These are phyloP conservation scores for Drosophila saltans DNA, from an alignment of 1,140 invertebrate species.

Conservation along the genomic window DNA sequence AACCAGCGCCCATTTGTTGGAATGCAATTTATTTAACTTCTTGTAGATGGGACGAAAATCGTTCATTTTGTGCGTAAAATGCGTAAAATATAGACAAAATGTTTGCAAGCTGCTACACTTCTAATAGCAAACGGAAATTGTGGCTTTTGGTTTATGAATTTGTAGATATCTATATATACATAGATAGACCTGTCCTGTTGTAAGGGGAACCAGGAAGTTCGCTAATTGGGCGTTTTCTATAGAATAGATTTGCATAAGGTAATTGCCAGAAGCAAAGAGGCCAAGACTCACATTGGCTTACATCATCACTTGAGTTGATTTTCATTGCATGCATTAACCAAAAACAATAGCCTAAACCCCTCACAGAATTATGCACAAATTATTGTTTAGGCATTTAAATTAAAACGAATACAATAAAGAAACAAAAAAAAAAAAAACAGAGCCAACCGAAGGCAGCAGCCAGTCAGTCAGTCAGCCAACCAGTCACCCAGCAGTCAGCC, in stretches of 20 bases:
- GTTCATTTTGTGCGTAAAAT: constrained; percentile 44
- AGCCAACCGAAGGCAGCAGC: constrained; percentile 51
- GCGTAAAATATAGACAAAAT: constrained; percentile 69
- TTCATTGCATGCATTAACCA: constrained; percentile 67
- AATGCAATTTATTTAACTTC: constrained; percentile 62
- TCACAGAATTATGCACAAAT: constrained; percentile 71
- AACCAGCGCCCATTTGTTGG: constrained; percentile 76
- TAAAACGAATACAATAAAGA: constrained; percentile 73
- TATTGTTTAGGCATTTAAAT: constrained; percentile 81
- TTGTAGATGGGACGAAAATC: constrained; percentile 42
- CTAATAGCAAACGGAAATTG: constrained; percentile 80
- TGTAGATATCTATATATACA: constrained; percentile 24
- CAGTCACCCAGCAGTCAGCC: constrained; percentile 14
- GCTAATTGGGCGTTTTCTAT: constrained; percentile 65
- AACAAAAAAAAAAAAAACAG: too few species aligned
- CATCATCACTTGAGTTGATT: constrained; percentile 53
- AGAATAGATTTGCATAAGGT: constrained; percentile 65
- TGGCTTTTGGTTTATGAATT: constrained; percentile 63
- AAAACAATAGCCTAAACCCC: constrained; percentile 65
- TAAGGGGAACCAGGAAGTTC: constrained; percentile 39
- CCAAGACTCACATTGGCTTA: constrained; percentile 23
- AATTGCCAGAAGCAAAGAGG: constrained; percentile 45
- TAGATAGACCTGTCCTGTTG: background rate
- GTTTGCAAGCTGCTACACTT: constrained; percentile 15
- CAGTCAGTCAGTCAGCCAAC: constrained; percentile 36